Conservation (phyloP, 2,888 invertebrate species). For the Helicoverpa assulta region DNA sequence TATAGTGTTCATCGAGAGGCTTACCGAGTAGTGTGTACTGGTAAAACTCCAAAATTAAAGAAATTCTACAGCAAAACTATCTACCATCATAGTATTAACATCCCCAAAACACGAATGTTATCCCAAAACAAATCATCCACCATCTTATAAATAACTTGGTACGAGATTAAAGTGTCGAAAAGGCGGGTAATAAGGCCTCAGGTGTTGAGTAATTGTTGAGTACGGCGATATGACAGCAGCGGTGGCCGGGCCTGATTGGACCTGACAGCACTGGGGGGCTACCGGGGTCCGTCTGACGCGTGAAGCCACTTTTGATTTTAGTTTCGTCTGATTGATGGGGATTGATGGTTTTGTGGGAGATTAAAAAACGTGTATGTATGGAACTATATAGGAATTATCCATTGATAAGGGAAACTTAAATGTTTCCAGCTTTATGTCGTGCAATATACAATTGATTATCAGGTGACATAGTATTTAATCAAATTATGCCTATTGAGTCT, state of each 20-base stretch:
- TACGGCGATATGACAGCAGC: conserved; percentile 76
- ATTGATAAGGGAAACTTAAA: too few relatives aligned
- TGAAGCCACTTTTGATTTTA: conserved; percentile 2
- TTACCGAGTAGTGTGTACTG: too few relatives aligned
- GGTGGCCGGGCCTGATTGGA: conserved; percentile 62
- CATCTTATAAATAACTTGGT: conserved; percentile 70
- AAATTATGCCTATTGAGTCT: too few relatives aligned
- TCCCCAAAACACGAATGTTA: conserved; percentile 13
- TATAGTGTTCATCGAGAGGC: too few relatives aligned
- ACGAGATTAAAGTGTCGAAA: conserved; percentile 76
- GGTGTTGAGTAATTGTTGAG: conserved; percentile 78
- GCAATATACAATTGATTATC: too few relatives aligned
- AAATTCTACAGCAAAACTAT: not conserved
- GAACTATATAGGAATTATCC: too few relatives aligned
- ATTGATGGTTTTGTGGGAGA: not conserved
- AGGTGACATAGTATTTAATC: too few relatives aligned
- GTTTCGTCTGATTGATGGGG: not conserved
- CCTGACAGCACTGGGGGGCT: conserved; percentile 58
- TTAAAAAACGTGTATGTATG: too few relatives aligned
- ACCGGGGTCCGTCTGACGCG: not conserved
- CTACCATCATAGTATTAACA: not conserved
- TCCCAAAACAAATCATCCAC: conserved; percentile 42
- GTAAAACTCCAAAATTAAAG: not conserved
- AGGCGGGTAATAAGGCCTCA: conserved; percentile 63
- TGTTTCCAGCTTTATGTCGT: too few relatives aligned